These are phyloP conservation scores for Temnothorax unifasciatus DNA, from an alignment of 2,888 invertebrate species.

Conservation along the genomic window DNA sequence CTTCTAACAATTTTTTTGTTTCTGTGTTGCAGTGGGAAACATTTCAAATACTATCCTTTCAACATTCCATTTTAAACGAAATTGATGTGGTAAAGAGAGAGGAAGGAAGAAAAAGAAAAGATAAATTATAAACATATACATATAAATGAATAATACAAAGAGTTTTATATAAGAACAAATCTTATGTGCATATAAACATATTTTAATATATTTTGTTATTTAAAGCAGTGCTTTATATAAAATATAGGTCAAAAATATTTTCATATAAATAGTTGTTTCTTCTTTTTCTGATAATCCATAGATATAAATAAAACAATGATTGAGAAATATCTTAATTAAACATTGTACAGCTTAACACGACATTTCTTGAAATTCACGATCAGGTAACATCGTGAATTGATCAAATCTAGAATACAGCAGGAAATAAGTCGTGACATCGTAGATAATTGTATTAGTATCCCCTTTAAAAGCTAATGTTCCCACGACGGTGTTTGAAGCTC, in stretches of 20 bases:
- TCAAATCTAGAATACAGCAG: constrained; percentile 50
- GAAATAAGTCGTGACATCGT: constrained; percentile 59
- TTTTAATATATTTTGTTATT: neutral
- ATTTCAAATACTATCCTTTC: constrained; percentile 80
- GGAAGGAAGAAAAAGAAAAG: neutral
- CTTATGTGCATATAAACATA: neutral
- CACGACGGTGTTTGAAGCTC: constrained; percentile 61
- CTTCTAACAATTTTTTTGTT: constrained; percentile 13
- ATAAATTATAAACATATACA: neutral
- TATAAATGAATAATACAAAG: neutral
- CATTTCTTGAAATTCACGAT: neutral
- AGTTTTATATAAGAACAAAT: neutral
- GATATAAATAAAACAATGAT: neutral
- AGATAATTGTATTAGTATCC: constrained; percentile 53
- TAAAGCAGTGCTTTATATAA: neutral
- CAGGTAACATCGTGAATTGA: neutral
- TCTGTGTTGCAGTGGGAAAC: constrained; percentile 74
- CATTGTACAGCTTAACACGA: neutral
- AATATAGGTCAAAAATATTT: neutral
- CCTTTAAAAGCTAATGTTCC: constrained; percentile 59
- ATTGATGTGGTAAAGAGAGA: too few relatives aligned
- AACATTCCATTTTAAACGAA: constrained; percentile 63
- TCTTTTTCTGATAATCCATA: neutral
- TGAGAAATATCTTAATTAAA: neutral
- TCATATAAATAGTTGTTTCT: constrained; percentile 10